These are phyloP conservation scores for Lichenostomus cassidix DNA, from an alignment of 2,113 vertebrate species.

Conservation along the genomic window DNA sequence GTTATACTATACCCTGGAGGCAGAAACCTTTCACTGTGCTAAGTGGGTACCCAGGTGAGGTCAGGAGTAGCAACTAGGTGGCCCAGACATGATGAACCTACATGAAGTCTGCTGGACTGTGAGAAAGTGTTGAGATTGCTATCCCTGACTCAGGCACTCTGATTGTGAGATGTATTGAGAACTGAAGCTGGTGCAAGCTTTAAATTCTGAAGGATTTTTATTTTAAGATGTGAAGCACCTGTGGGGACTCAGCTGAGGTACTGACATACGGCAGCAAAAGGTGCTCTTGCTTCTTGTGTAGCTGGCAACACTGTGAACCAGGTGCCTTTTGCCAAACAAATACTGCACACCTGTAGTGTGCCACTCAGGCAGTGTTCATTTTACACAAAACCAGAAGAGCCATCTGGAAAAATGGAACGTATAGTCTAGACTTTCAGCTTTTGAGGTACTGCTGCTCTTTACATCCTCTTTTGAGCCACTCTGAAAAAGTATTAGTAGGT, in stretches of 20 bases:
- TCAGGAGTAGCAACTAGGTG: neutral
- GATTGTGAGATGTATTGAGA: neutral
- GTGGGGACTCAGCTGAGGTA: neutral
- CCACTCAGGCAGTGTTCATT: neutral
- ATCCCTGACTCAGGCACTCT: neutral
- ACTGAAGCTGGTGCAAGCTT: neutral
- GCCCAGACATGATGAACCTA: neutral
- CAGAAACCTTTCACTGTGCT: neutral
- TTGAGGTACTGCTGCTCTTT: neutral
- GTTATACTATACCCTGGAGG: neutral
- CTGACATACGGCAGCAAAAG: neutral
- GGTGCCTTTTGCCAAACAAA: neutral
- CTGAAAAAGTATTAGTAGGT: neutral
- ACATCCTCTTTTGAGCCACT: neutral
- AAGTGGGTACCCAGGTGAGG: neutral
- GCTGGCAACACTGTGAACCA: neutral
- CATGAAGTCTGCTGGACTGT: neutral
- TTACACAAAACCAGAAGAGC: neutral
- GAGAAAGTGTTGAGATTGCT: neutral
- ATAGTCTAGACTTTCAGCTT: neutral
- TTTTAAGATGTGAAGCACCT: neutral
- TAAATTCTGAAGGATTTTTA: neutral
- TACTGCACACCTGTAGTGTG: neutral
- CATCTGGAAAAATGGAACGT: neutral
- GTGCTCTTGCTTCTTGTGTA: neutral